Conservation (phyloP, 2,113 vertebrate species). For the Chaetodon trifascialis region DNA sequence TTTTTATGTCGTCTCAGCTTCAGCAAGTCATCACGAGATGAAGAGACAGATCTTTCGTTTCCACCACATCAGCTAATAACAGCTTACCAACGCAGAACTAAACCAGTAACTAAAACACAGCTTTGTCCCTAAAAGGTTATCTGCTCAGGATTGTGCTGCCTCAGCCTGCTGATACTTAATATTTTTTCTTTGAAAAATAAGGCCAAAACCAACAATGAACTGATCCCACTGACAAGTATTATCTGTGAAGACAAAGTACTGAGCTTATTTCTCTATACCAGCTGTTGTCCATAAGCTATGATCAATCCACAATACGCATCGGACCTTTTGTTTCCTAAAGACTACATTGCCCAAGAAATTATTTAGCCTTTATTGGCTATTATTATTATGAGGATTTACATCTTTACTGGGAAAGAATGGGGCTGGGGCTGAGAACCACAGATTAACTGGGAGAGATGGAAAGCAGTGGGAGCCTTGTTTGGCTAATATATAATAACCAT, state of each 20-base stretch:
- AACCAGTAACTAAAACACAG: slow-evolving; percentile 14
- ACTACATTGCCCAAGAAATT: not conserved
- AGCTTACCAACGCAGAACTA: not conserved
- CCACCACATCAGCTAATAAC: slow-evolving; percentile 15
- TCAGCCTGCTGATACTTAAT: not conserved
- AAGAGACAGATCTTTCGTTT: not conserved
- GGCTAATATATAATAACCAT: not conserved
- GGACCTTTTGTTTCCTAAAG: not conserved
- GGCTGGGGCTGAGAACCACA: not conserved
- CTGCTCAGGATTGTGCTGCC: not conserved
- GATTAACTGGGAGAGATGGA: not conserved
- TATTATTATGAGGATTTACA: too few relatives aligned
- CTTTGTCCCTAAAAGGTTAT: slow-evolving; percentile 6
- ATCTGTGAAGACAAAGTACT: not conserved
- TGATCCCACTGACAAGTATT: not conserved
- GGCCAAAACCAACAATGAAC: not conserved
- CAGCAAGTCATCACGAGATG: not conserved
- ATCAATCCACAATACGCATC: not conserved
- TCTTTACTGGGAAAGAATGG: not conserved
- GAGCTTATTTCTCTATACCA: not conserved
- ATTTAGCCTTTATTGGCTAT: not conserved
- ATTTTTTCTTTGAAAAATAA: not conserved
- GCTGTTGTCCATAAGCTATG: not conserved
- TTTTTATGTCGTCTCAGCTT: not conserved
- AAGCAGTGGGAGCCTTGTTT: not conserved